phyloP scores from a whole-genome alignment of 1,140 invertebrate genomes.

The Heliconius congener region DNA sequence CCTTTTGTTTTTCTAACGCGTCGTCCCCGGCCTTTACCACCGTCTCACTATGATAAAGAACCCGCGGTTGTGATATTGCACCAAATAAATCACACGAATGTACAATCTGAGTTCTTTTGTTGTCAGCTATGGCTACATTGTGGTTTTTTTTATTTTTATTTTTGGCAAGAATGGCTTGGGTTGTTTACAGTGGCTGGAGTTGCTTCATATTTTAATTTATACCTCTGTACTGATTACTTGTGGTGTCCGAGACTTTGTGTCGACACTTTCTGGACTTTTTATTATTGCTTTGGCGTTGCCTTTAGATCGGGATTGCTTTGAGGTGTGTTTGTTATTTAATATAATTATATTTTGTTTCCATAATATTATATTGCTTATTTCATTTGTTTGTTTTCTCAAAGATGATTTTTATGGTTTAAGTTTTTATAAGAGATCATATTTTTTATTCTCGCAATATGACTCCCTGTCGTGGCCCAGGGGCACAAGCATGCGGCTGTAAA shows the following conservation, averaged over 20 bases:
- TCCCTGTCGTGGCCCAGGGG: too few species aligned
- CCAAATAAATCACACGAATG: conserved; percentile 44
- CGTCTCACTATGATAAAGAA: conserved; percentile 41
- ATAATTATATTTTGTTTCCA: neutral
- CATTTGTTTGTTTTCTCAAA: neutral
- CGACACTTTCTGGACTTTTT: neutral
- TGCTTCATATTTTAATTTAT: conserved; percentile 28
- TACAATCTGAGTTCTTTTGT: conserved; percentile 44
- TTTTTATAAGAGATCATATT: too few species aligned
- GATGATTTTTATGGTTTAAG: neutral
- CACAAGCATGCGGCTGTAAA: too few species aligned
- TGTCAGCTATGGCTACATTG: conserved; percentile 38
- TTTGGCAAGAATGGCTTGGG: conserved; percentile 30
- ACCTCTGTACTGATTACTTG: conserved; percentile 8
- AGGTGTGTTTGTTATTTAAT: neutral
- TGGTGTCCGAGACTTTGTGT: conserved; percentile 12
- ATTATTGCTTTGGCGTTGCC: neutral
- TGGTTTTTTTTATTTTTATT: conserved; percentile 24
- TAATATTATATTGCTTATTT: neutral
- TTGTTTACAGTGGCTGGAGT: conserved; percentile 25
- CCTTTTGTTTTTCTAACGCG: conserved; percentile 41
- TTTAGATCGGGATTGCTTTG: neutral
- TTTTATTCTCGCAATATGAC: neutral
- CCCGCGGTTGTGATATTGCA: conserved; percentile 41
- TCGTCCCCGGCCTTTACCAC: conserved; percentile 22